Percentiles rank a stretch among this genome's conserved stretches.
Conservation (phyloP, 2,797 vertebrate species). For the Pitangus sulphuratus region DNA sequence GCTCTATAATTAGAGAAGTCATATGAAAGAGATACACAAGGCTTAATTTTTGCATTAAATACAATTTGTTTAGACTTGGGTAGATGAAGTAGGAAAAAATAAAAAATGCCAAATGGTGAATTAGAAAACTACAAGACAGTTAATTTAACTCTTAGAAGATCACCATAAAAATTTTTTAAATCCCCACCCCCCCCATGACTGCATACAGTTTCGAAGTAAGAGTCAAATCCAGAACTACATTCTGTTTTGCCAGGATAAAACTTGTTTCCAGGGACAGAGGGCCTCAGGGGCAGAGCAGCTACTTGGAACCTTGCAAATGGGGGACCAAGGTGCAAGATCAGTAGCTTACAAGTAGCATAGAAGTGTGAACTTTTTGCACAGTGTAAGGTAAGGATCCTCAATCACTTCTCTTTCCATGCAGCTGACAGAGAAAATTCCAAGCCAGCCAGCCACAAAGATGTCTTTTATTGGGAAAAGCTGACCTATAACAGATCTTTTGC, state of each 20-base stretch:
- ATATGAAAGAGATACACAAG: constrained; percentile 70
- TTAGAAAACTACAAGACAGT: neutral
- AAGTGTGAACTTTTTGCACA: neutral
- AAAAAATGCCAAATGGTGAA: neutral
- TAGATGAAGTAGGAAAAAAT: constrained; percentile 45
- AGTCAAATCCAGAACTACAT: neutral
- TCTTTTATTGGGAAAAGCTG: constrained; percentile 2
- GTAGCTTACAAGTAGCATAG: neutral
- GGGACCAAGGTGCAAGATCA: neutral
- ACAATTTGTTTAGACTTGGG: constrained; percentile 58
- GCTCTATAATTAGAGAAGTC: constrained; percentile 73
- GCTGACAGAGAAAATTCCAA: neutral
- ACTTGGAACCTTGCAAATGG: neutral
- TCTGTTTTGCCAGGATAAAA: neutral
- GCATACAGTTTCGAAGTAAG: neutral
- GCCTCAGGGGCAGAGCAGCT: neutral
- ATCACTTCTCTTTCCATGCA: neutral
- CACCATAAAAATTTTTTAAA: neutral
- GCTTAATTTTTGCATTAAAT: constrained; percentile 66
- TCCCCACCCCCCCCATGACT: neutral
- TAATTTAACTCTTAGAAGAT: constrained; percentile 2
- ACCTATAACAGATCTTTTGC: neutral
- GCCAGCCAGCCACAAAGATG: neutral
- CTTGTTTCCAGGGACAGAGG: neutral
- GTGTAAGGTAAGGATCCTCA: neutral